phyloP scores from a whole-genome alignment of 1,140 invertebrate species.

The Mycetomoellerius zeteki region DNA sequence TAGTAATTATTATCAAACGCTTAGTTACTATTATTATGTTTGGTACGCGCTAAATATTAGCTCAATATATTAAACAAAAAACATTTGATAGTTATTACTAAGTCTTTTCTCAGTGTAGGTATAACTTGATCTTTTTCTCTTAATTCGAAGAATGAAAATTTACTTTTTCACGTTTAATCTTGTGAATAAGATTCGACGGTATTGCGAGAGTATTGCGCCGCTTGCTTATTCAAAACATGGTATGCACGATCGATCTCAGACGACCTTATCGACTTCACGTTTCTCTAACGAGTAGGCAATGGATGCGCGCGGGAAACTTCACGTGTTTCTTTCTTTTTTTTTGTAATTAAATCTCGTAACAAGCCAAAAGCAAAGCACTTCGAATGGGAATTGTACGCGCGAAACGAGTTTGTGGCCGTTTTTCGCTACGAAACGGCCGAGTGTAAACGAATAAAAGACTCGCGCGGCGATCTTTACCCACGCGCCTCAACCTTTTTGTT shows the following conservation, averaged over 20 bases:
- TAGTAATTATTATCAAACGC: no score
- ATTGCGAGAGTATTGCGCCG: background rate
- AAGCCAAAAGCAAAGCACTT: slow-evolving; percentile 27
- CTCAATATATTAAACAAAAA: no score
- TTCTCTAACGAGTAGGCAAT: slow-evolving; percentile 37
- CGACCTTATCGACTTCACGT: background rate
- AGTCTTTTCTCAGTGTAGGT: no score
- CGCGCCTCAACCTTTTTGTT: slow-evolving; percentile 28
- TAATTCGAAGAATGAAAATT: background rate
- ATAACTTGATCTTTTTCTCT: background rate
- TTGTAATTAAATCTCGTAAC: slow-evolving; percentile 55
- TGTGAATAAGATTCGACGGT: background rate
- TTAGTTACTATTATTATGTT: no score
- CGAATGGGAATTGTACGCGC: slow-evolving; percentile 37
- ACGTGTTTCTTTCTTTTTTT: background rate
- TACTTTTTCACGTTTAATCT: background rate
- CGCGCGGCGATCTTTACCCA: slow-evolving; percentile 39
- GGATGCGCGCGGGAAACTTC: slow-evolving; percentile 20
- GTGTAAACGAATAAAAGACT: slow-evolving; percentile 59
- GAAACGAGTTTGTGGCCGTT: slow-evolving; percentile 18
- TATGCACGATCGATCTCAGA: slow-evolving; percentile 2
- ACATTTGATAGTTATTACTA: no score
- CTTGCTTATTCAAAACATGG: slow-evolving; percentile 4
- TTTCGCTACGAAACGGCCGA: slow-evolving; percentile 37
- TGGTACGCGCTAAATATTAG: no score